These are phyloP conservation scores for Kuschelorhynchus macadamiae DNA, from an alignment of 2,888 invertebrate species.

Conservation along the genomic window DNA sequence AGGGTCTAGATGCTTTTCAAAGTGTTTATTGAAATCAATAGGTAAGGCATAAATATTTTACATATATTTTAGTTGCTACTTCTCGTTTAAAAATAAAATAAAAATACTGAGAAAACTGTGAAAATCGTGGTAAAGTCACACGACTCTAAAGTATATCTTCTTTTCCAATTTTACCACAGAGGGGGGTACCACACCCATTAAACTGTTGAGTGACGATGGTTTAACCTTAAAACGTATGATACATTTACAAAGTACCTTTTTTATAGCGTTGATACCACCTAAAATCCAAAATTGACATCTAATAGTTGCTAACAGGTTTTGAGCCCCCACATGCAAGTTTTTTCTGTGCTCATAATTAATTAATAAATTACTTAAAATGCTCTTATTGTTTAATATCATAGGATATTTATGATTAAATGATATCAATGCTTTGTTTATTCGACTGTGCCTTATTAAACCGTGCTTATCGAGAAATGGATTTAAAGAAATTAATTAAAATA, in stretches of 20 bases:
- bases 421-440: neutral
- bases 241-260: slow-evolving; percentile 25
- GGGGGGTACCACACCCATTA: too few relatives aligned
- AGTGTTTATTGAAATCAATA: too few relatives aligned
- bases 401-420: slow-evolving; percentile 4
- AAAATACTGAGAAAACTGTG: too few relatives aligned
- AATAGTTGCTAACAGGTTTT: slow-evolving; percentile 15
- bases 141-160: too few relatives aligned
- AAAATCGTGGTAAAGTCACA: too few relatives aligned
- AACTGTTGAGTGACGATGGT: neutral
- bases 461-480: slow-evolving; percentile 9
- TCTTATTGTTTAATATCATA: neutral
- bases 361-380: slow-evolving; percentile 3
- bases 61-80: too few relatives aligned
- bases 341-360: slow-evolving; percentile 14
- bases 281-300: slow-evolving; percentile 24
- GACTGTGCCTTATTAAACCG: neutral
- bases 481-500: neutral
- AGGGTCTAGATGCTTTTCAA: too few relatives aligned
- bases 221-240: slow-evolving; percentile 26
- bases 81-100: too few relatives aligned
- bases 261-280: slow-evolving; percentile 8
- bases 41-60: too few relatives aligned
- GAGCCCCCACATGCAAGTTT: slow-evolving; percentile 16
- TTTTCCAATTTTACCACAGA: too few relatives aligned